Evolutionary conservation across 2,888 invertebrate species (phyloP), one percentile per base, ranked within the genome.

Genomic region (Hoplodrina blanda): DNA sequence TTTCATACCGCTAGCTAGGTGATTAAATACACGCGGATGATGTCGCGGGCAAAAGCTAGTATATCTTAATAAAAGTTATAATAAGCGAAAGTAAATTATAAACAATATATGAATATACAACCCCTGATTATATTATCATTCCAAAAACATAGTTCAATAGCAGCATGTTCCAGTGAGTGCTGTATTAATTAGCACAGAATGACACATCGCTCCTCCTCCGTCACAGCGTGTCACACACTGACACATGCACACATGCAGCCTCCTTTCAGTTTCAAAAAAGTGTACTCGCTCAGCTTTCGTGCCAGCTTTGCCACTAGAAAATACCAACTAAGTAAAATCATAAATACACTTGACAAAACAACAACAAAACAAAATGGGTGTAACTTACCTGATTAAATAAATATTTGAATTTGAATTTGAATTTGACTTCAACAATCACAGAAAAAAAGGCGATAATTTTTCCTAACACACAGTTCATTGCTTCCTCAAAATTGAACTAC

Each of bases 151-250:
- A 19, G n/a, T 8, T 46, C 15, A 7, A 41, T 37, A 33, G 44
- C 37, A 15, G 0, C 56, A 11, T 11, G 19, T 54, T 41, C 25
- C 50, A 57, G 61, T 44, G 8, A 44, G 49, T 37, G 13, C 8
- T 54, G 52, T 71, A 41, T n/a, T 62, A 77, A 62, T 71, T 78
- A 70, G 78, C 53, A 62, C 78, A 54, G 20, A 65, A 37, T 64
- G 65, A 72, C 82, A 82, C 73, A 72, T 62, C 0, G 44, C 52
- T 33, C n/a, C 73, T 62, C 50, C 73, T 81, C 81, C 82, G 75
- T 85, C 79, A 75, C 83, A 79, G 83, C 77, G 49, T 62, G 53
- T 73, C 72, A 68, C 71, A 76, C 69, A 66, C 73, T 60, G n/a
- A n/a, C n/a, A n/a, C n/a, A n/a, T 25, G 44, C n/a, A 71, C 77